Evolutionary conservation across 2,797 vertebrate genomes (phyloP).

Genomic region (Acropternis orthonyx): DNA sequence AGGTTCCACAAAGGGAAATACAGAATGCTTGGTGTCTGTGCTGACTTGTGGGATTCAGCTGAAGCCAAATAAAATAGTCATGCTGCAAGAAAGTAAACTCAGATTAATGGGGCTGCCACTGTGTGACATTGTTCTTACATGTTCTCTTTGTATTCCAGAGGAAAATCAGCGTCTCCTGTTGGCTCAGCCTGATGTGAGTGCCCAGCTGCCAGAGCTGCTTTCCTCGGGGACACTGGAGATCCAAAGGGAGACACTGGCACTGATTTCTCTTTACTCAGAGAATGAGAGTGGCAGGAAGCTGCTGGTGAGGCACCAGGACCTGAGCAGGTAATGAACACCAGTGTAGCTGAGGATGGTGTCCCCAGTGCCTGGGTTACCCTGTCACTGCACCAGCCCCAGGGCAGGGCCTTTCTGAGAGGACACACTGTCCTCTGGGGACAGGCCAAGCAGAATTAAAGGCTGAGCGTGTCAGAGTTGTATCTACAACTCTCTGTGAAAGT

Average conservation of each 20-base stretch:
- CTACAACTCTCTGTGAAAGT: background rate
- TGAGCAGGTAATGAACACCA: constrained; percentile 70
- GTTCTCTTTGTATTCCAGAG: constrained; percentile 68
- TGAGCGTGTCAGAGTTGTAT: background rate
- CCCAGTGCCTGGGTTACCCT: background rate
- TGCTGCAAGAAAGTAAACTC: background rate
- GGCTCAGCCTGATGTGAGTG: constrained; percentile 44
- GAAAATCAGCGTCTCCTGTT: constrained; percentile 86
- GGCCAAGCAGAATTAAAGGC: background rate
- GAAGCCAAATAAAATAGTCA: background rate
- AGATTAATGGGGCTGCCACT: rapidly evolving
- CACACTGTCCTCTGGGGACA: background rate
- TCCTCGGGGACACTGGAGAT: constrained; percentile 63
- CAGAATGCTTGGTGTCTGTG: background rate
- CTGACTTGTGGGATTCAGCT: background rate
- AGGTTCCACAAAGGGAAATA: background rate
- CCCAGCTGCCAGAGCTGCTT: constrained; percentile 75
- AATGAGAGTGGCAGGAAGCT: constrained; percentile 74
- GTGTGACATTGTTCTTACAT: background rate
- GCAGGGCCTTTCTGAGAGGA: background rate
- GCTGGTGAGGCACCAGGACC: constrained; percentile 75
- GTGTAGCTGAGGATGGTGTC: background rate
- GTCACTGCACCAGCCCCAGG: background rate
- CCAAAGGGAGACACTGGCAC: constrained; percentile 74
- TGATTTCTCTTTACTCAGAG: constrained; percentile 77